These are phyloP conservation scores for Magallana nippona DNA, from an alignment of 2,888 invertebrate species.

Conservation along the genomic window DNA sequence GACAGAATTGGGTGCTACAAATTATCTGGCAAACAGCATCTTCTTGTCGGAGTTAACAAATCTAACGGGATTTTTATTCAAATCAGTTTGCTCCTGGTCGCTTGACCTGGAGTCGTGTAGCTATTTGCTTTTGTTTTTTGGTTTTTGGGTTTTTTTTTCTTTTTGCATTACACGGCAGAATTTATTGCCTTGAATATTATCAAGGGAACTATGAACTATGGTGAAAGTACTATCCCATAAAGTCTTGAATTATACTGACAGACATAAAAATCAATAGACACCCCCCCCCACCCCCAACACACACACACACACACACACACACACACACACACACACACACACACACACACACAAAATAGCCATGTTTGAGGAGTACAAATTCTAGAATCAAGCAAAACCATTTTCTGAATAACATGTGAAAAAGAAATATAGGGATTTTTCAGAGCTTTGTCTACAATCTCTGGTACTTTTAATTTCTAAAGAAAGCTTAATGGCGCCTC, in stretches of 20 bases:
- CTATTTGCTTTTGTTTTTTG: not conserved
- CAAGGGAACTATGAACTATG: not conserved
- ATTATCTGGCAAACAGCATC: not conserved
- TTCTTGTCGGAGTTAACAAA: not conserved
- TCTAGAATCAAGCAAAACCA: no score
- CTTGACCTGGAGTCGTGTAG: slow-evolving; percentile 4
- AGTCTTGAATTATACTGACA: no score
- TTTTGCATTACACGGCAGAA: not conserved
- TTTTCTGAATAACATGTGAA: no score
- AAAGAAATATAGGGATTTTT: no score
- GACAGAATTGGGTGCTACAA: not conserved
- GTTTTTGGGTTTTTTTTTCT: no score
- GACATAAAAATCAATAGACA: slow-evolving; percentile 1
- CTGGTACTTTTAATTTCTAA: not conserved
- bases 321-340: no score
- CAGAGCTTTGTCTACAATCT: no score
- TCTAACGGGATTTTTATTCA: slow-evolving; percentile 18
- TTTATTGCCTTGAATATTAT: not conserved
- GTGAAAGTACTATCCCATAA: not conserved
- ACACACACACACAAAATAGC: no score
- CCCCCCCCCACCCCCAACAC: no score
- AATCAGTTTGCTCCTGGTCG: slow-evolving; percentile 2
- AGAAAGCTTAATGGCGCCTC: not conserved
- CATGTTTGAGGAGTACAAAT: no score
- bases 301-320: no score